Evolutionary conservation across 2,113 vertebrate species (phyloP).

Genomic region (Ondatra zibethicus): DNA sequence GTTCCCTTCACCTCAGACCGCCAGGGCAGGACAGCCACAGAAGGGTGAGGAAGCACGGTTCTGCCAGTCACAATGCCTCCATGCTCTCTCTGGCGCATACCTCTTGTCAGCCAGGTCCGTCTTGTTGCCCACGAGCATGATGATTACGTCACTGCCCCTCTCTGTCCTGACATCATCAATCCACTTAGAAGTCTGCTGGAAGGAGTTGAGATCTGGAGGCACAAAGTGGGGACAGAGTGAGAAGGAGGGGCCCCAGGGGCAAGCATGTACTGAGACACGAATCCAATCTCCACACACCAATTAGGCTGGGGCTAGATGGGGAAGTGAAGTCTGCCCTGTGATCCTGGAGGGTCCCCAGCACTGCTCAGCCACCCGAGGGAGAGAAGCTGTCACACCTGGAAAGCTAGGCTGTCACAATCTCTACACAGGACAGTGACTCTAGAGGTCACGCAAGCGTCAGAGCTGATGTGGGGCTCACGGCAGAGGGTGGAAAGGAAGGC

Average conservation of each 20-base stretch:
- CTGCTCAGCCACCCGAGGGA: not conserved
- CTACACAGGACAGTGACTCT: not conserved
- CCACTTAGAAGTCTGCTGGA: slow-evolving; percentile 97
- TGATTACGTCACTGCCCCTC: slow-evolving; percentile 96
- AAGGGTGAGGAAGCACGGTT: rapidly evolving
- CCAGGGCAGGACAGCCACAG: not conserved
- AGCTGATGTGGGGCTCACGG: not conserved
- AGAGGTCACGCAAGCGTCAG: not conserved
- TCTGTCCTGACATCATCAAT: slow-evolving; percentile 97
- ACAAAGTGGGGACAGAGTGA: not conserved
- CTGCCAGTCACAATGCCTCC: not conserved
- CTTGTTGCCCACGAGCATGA: slow-evolving; percentile 97
- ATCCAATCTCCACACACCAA: not conserved
- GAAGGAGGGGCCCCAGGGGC: not conserved
- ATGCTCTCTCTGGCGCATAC: slow-evolving; percentile 31
- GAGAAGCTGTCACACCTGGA: not conserved
- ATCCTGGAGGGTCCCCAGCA: rapidly evolving
- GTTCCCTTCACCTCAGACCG: too few species aligned
- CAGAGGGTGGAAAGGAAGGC: not conserved
- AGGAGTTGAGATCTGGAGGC: slow-evolving; percentile 93
- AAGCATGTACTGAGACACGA: rapidly evolving
- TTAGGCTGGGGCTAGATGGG: not conserved
- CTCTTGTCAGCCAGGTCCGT: slow-evolving; percentile 96
- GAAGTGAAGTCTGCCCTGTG: rapidly evolving
- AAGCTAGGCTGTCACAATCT: not conserved